A percentile compares a stretch with the other conserved stretches of the same genome.
phyloP scores from a whole-genome alignment of 2,888 invertebrate species.

The Serripes groenlandicus region DNA sequence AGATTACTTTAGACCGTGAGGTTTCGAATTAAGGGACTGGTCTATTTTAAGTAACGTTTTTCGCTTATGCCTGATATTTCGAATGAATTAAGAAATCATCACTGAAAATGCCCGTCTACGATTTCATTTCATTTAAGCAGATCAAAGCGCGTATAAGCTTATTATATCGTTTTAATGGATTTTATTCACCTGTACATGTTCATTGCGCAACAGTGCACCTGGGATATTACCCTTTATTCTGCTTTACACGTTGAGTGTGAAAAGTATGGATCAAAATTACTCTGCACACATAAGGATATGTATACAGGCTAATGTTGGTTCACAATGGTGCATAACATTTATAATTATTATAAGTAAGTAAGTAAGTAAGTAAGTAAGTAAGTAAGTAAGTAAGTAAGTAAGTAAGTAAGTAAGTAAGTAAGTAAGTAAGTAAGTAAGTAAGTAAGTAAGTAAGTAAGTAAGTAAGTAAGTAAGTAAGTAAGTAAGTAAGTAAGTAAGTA shows the following conservation, averaged over 20 bases:
- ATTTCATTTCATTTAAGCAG: neutral
- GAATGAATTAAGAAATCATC: neutral
- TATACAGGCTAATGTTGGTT: too few species aligned
- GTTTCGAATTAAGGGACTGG: too few species aligned
- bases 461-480: too few species aligned
- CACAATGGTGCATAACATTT: too few species aligned
- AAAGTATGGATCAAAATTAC: neutral
- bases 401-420: too few species aligned
- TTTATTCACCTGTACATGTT: neutral
- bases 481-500: too few species aligned
- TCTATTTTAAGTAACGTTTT: neutral
- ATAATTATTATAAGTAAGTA: too few species aligned
- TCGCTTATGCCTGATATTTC: neutral
- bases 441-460: too few species aligned
- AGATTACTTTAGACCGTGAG: too few species aligned
- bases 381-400: too few species aligned
- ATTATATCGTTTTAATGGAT: neutral
- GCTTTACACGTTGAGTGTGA: neutral
- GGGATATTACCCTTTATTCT: neutral
- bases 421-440: too few species aligned
- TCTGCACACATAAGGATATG: neutral
- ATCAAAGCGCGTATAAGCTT: neutral
- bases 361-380: too few species aligned
- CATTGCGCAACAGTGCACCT: neutral
- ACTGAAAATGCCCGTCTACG: neutral